Conservation (phyloP, 1,140 invertebrate genomes). For the Tetranychus cinnabarinus region DNA sequence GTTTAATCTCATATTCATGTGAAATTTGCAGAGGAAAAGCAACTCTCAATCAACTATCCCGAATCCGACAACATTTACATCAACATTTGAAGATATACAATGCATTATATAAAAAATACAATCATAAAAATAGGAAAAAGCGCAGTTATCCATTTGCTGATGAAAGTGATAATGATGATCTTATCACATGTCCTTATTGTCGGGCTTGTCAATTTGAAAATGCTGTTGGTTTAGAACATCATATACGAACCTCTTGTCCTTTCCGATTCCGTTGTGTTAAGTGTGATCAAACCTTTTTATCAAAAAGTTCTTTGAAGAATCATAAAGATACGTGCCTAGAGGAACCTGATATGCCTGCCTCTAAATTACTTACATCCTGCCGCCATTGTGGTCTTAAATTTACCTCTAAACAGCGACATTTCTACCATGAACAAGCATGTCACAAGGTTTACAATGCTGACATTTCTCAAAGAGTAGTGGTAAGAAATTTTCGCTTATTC, state of each 20-base stretch:
- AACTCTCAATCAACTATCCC: not conserved
- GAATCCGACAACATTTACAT: constrained; percentile 1
- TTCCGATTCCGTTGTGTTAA: not conserved
- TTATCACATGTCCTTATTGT: constrained; percentile 1
- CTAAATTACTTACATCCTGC: constrained; percentile 4
- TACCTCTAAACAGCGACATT: constrained; percentile 15
- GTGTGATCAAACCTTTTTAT: not conserved
- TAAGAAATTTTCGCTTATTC: not conserved
- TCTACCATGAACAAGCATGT: constrained; percentile 1
- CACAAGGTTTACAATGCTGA: constrained; percentile 1
- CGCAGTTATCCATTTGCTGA: not conserved
- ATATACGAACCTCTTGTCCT: not conserved
- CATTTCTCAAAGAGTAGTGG: not conserved
- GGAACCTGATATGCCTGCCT: not conserved
- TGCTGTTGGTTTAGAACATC: not conserved
- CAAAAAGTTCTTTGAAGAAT: not conserved
- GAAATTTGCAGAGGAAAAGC: not conserved
- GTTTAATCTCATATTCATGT: not conserved
- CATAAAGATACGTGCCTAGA: not conserved
- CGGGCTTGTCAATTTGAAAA: not conserved
- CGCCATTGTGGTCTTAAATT: constrained; percentile 16
- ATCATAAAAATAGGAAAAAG: not conserved
- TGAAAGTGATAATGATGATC: not conserved
- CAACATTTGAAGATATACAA: not conserved
- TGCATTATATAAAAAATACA: not conserved